phyloP scores from a whole-genome alignment of 2,888 invertebrate species.

The Epirrita christyi region DNA sequence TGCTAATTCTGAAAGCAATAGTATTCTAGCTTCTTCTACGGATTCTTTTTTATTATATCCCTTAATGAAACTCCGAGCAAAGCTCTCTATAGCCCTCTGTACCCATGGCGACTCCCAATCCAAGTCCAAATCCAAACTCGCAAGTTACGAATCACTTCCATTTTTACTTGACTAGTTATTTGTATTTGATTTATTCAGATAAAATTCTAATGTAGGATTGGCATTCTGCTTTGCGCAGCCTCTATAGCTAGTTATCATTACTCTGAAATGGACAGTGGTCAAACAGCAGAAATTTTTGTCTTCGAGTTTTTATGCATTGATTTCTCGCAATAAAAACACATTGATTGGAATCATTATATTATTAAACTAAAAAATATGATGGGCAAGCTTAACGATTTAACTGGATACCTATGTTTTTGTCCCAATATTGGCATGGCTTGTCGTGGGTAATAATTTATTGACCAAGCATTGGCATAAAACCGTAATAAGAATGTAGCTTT shows the following conservation, averaged over 20 bases:
- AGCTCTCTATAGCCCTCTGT: too few species aligned
- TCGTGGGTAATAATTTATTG: slow-evolving; percentile 21
- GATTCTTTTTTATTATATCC: too few species aligned
- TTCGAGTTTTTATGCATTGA: slow-evolving; percentile 48
- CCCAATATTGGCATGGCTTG: slow-evolving; percentile 24
- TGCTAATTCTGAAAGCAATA: too few species aligned
- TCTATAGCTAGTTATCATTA: not conserved
- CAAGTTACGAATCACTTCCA: too few species aligned
- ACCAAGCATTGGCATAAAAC: slow-evolving; percentile 12
- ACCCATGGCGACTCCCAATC: too few species aligned
- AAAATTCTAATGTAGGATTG: too few species aligned
- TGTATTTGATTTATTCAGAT: too few species aligned
- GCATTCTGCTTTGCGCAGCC: too few species aligned
- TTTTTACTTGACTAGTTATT: too few species aligned
- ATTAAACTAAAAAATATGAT: slow-evolving; percentile 40
- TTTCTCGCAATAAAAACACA: slow-evolving; percentile 38
- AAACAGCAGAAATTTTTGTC: slow-evolving; percentile 44
- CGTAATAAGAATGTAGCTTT: slow-evolving; percentile 8
- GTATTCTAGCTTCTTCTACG: too few species aligned
- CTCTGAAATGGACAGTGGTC: slow-evolving; percentile 21
- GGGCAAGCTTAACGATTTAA: slow-evolving; percentile 36
- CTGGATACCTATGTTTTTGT: slow-evolving; percentile 35
- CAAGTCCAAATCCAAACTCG: too few species aligned
- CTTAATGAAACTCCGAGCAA: too few species aligned
- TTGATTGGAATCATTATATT: slow-evolving; percentile 43